Conservation (phyloP, 92 coral and sea anemone genomes). For the Zoanthus sociatus region DNA sequence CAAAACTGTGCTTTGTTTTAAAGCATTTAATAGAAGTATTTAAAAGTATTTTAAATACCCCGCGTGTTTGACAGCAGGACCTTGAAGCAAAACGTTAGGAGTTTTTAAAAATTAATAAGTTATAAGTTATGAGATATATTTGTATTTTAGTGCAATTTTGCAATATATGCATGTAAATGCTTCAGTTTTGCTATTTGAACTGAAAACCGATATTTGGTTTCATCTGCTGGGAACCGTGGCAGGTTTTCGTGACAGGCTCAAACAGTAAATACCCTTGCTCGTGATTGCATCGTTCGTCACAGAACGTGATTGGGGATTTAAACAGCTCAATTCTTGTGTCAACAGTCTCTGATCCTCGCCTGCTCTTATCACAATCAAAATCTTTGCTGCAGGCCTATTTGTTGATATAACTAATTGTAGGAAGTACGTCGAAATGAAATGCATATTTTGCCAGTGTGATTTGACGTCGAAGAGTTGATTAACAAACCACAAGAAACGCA, state of each 20-base stretch:
- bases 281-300: conserved; percentile 9
- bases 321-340: conserved; percentile 18
- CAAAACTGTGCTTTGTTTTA: too few relatives aligned
- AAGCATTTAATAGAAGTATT: too few relatives aligned
- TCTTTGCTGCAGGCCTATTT: conserved; percentile 39
- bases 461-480: conserved; percentile 18
- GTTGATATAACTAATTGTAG: conserved; percentile 16
- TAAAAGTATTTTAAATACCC: too few relatives aligned
- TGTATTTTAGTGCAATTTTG: neutral
- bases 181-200: neutral
- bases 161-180: neutral
- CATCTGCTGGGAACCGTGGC: neutral
- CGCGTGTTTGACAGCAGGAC: neutral
- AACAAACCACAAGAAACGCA: conserved; percentile 30
- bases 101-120: neutral
- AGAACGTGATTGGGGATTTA: conserved; percentile 9
- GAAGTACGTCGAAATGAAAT: conserved; percentile 40
- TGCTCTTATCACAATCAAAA: conserved; percentile 7
- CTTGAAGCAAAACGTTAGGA: neutral
- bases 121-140: neutral
- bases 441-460: conserved; percentile 3
- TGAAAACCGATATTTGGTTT: conserved; percentile 1
- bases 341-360: conserved; percentile 26
- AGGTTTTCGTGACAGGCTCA: conserved; percentile 28
- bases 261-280: neutral